Base-by-base conservation (phyloP, 2,113 vertebrate species). In the Sialia sialis region DNA sequence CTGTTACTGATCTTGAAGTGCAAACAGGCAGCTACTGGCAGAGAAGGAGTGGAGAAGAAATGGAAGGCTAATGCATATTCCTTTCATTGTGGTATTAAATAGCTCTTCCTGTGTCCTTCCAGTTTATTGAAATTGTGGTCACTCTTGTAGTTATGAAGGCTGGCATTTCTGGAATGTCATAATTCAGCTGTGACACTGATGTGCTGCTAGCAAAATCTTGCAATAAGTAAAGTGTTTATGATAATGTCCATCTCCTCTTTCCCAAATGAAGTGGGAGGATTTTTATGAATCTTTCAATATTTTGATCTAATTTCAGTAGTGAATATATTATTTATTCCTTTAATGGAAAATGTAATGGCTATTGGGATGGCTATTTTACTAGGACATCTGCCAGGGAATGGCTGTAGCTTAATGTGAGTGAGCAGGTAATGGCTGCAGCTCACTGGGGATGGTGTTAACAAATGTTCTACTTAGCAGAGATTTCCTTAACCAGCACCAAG, bases 241-340 rank as follows among this genome's bases (percentile, higher is more conserved):
- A 63, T 95, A 78, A 79, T 73, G 41, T 87, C 44, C 36, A 7
- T 56, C 36, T 89, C n/a, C 56, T 93, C 30, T 87, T 89, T 30
- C 56, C 49, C 51, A 81, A 60, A 95, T 78, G 64, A 90, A 26
- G 25, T 80, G 74, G 87, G 74, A 83, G 67, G 84, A 46, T 49
- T 91, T 92, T 66, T 82, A 93, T 84, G 62, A 77, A 62, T 92
- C 70, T 93, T 95, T 56, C 58, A 82, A 56, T 93, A 93, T 94
- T 93, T 94, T 91, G 74, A 84, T 91, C 74, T 84, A n/a, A 85
- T 95, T 93, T 96, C 67, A 79, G 43, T 84, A 76, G 32, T 1
- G 43, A 58, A 66, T 79, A 38, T 56, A 85, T 91, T 87, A 73
- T 85, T 91, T 94, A 66, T 93, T 76, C 74, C 51, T 89, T 85